Conservation (phyloP, 2,797 vertebrate species). For the Melanogrammus aeglefinus region DNA sequence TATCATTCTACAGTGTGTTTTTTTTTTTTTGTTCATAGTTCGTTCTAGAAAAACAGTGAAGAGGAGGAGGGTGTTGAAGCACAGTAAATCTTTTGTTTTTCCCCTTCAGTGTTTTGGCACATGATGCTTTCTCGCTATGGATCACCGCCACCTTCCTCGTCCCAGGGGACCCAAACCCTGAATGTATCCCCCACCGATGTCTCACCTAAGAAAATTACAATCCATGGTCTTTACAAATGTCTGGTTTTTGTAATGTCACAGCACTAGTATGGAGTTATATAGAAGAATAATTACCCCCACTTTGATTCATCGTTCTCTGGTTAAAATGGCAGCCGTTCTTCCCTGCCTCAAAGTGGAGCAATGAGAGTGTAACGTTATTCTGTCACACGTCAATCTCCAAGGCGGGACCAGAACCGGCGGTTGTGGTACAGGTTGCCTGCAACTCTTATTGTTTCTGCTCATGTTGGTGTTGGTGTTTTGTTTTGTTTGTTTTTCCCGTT, state of each 20-base stretch:
- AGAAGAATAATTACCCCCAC: slow-evolving; percentile 13
- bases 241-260: background rate
- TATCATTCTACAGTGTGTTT: slow-evolving; percentile 69
- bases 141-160: slow-evolving; percentile 56
- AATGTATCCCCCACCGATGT: background rate
- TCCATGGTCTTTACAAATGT: slow-evolving; percentile 19
- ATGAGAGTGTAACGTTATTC: background rate
- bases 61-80: slow-evolving; percentile 62
- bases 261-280: slow-evolving; percentile 18
- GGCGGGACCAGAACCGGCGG: background rate
- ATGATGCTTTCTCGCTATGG: slow-evolving; percentile 55
- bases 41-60: slow-evolving; percentile 73
- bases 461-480: background rate
- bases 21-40: slow-evolving; percentile 65
- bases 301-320: background rate
- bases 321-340: slow-evolving; percentile 6
- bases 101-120: slow-evolving; percentile 77
- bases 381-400: background rate
- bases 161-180: slow-evolving; percentile 25
- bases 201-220: background rate
- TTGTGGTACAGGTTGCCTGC: slow-evolving; percentile 48
- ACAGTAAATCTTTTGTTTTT: slow-evolving; percentile 67
- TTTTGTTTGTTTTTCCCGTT: background rate
- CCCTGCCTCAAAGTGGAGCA: background rate
- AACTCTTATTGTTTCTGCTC: slow-evolving; percentile 49